These are phyloP conservation scores for Petrophora chlorosata DNA, from an alignment of 2,888 invertebrate species.

Conservation along the genomic window DNA sequence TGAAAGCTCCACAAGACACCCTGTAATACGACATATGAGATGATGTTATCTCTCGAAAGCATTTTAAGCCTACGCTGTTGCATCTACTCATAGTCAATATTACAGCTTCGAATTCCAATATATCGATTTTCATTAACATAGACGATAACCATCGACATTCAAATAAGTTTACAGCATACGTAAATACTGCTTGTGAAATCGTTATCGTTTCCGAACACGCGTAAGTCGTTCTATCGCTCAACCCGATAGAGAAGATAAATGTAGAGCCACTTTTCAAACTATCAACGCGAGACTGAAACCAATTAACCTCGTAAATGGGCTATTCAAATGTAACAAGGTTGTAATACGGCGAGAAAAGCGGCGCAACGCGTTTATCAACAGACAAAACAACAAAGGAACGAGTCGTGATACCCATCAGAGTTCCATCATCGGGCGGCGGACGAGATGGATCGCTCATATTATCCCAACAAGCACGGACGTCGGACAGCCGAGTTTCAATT, in stretches of 20 bases:
- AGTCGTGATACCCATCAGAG: conserved; percentile 78
- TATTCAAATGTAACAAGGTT: conserved; percentile 75
- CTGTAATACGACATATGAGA: conserved; percentile 64
- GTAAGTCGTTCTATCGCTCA: conserved; percentile 6
- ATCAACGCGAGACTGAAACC: conserved; percentile 54
- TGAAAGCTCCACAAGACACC: conserved; percentile 76
- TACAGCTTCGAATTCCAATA: conserved; percentile 50
- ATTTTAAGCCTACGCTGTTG: conserved; percentile 68
- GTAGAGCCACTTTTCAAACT: conserved; percentile 48
- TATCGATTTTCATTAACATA: conserved; percentile 56
- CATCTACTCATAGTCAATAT: conserved; percentile 44
- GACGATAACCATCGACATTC: conserved; percentile 30
- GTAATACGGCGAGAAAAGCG: conserved; percentile 66
- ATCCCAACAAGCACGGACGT: conserved; percentile 70
- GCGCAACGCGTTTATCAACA: conserved; percentile 68
- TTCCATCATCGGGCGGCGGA: conserved; percentile 71
- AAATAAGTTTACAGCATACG: conserved; percentile 24
- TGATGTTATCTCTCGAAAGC: conserved; percentile 66
- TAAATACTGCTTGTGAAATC: conserved; percentile 23
- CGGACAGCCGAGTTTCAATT: conserved; percentile 63
- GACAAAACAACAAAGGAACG: conserved; percentile 73
- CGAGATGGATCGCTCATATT: conserved; percentile 77
- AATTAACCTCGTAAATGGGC: conserved; percentile 68
- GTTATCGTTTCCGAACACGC: conserved; percentile 2
- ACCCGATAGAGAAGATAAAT: conserved; percentile 41